Evolutionary conservation across 2,888 invertebrate species (phyloP).

Genomic region (Hirudinaria manillensis): DNA sequence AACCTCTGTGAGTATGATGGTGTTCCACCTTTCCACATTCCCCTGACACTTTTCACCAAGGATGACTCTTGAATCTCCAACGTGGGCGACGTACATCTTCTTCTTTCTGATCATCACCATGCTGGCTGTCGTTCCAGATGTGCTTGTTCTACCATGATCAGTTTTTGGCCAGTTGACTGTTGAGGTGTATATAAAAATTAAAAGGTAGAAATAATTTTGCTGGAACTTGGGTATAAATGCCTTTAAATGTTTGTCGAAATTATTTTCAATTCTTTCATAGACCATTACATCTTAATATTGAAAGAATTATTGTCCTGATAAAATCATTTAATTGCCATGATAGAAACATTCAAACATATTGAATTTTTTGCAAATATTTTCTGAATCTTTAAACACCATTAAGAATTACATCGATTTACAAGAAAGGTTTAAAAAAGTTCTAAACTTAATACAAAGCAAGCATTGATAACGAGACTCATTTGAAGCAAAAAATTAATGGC

Average conservation of each 20-base stretch:
- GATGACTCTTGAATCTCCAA: slow-evolving; percentile 94
- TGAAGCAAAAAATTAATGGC: too few species aligned
- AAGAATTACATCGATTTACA: too few species aligned
- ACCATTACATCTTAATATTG: too few species aligned
- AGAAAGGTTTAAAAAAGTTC: too few species aligned
- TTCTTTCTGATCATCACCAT: slow-evolving; percentile 86
- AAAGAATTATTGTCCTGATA: too few species aligned
- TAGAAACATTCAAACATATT: too few species aligned
- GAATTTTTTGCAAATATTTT: too few species aligned
- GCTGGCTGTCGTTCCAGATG: slow-evolving; percentile 94
- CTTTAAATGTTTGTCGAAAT: neutral
- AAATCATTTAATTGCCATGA: too few species aligned
- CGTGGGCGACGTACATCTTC: slow-evolving; percentile 89
- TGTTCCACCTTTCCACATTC: neutral
- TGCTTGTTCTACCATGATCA: slow-evolving; percentile 86
- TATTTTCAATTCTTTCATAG: too few species aligned
- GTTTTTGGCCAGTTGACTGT: slow-evolving; percentile 81
- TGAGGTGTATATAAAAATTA: neutral
- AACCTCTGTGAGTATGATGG: neutral
- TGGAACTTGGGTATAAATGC: neutral
- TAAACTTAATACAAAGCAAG: too few species aligned
- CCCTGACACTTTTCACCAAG: slow-evolving; percentile 62
- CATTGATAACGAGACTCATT: too few species aligned
- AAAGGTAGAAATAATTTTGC: neutral
- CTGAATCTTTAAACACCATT: too few species aligned